Percentiles rank a stretch among this genome's conserved stretches.
These are phyloP conservation scores for Argynnis bischoffii DNA, from an alignment of 2,888 invertebrate species.

Conservation along the genomic window DNA sequence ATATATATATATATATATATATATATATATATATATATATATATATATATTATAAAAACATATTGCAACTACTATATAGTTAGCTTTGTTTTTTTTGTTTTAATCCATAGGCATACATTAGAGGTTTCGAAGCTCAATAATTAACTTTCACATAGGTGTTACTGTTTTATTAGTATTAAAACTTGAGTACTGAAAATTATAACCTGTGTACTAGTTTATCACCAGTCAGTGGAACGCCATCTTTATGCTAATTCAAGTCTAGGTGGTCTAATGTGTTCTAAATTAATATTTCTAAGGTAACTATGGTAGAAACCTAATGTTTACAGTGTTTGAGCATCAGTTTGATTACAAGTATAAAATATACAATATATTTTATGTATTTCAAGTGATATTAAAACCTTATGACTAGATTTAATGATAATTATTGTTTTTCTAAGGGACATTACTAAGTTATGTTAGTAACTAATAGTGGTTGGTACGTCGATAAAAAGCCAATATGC, in stretches of 20 bases:
- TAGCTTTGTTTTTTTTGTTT: no score
- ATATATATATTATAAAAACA: no score
- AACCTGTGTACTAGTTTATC: conserved; percentile 46
- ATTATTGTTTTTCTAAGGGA: no score
- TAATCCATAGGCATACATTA: neutral
- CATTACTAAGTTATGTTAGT: no score
- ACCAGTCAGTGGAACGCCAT: neutral
- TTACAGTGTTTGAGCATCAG: neutral
- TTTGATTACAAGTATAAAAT: conserved; percentile 17
- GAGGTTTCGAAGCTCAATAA: neutral
- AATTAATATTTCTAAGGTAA: conserved; percentile 11
- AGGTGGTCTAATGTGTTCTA: conserved; percentile 35
- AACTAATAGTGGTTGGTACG: no score
- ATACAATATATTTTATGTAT: conserved; percentile 2
- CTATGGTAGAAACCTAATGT: conserved; percentile 1
- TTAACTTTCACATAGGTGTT: neutral
- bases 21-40: no score
- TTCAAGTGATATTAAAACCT: neutral
- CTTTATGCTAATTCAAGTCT: conserved; percentile 7
- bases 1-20: no score
- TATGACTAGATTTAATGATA: no score
- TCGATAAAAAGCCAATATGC: no score
- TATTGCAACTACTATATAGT: no score
- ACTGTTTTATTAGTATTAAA: conserved; percentile 1
- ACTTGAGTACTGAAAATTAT: conserved; percentile 4